These are phyloP conservation scores for Cheilosia scutellata DNA, from an alignment of 2,888 invertebrate species.

Conservation along the genomic window DNA sequence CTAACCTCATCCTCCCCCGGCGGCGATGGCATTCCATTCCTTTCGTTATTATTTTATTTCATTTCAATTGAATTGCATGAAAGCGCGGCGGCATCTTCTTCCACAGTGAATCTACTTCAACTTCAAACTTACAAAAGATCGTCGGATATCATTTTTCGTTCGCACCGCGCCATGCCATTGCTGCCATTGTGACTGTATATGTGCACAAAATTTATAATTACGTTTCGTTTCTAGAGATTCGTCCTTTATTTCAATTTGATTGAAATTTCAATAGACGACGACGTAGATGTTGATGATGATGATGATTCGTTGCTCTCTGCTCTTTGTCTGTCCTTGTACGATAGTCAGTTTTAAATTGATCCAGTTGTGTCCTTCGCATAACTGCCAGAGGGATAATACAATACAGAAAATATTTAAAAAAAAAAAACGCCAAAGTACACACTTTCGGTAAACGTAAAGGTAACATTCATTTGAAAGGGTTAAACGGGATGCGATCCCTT, in stretches of 20 bases:
- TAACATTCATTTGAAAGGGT: conserved; percentile 70
- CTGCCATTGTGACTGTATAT: conserved; percentile 55
- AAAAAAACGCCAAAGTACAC: conserved; percentile 50
- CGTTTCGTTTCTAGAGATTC: conserved; percentile 74
- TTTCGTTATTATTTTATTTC: conserved; percentile 74
- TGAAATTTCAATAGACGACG: conserved; percentile 75
- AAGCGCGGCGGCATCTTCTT: conserved; percentile 69
- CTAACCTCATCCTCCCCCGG: conserved; percentile 12
- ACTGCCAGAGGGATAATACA: conserved; percentile 44
- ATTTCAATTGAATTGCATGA: conserved; percentile 69
- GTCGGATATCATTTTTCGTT: conserved; percentile 65
- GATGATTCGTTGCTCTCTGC: conserved; percentile 19
- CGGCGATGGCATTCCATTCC: conserved; percentile 43
- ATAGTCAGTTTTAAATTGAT: conserved; percentile 56
- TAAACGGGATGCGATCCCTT: conserved; percentile 64
- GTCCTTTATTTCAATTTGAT: conserved; percentile 76
- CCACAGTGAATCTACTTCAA: conserved; percentile 67
- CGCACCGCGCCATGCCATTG: conserved; percentile 10
- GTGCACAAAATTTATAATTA: conserved; percentile 75
- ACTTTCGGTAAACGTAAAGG: conserved; percentile 70
- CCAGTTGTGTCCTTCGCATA: conserved; percentile 62
- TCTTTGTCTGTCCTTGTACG: conserved; percentile 25
- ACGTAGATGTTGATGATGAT: conserved; percentile 20
- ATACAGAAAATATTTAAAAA: background rate
- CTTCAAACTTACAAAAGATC: conserved; percentile 72